Conservation (phyloP, 2,888 invertebrate species). For the Acanthosepion lycidas region DNA sequence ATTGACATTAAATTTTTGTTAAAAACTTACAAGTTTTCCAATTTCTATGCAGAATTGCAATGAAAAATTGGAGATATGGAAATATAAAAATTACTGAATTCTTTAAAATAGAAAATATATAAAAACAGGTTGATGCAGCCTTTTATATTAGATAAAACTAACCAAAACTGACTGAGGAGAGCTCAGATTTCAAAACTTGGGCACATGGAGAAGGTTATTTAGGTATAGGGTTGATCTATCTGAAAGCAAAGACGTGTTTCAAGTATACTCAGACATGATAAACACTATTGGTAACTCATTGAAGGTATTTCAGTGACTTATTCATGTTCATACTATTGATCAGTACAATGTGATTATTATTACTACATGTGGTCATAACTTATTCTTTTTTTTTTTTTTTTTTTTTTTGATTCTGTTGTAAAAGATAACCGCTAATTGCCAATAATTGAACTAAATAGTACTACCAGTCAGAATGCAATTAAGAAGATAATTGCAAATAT, state of each 20-base stretch:
- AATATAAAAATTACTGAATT: background rate
- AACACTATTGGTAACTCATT: background rate
- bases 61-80: background rate
- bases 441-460: background rate
- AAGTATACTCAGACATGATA: background rate
- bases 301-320: background rate
- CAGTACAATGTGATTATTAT: background rate
- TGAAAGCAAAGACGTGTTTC: conserved; percentile 33
- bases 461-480: background rate
- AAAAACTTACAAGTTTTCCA: background rate
- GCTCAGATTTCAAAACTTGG: background rate
- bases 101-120: background rate
- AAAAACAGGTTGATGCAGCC: background rate
- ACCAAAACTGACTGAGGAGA: background rate
- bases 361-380: background rate
- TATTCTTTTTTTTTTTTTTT: background rate
- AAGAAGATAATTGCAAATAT: background rate
- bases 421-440: background rate
- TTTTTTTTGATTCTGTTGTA: background rate
- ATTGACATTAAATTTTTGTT: too few species aligned
- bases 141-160: background rate
- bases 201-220: background rate
- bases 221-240: background rate
- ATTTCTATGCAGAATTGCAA: background rate
- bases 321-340: background rate